A percentile compares a stretch with the other conserved stretches of the same genome.
phyloP scores from a whole-genome alignment of 2,797 vertebrate species.

The Rhincodon typus region DNA sequence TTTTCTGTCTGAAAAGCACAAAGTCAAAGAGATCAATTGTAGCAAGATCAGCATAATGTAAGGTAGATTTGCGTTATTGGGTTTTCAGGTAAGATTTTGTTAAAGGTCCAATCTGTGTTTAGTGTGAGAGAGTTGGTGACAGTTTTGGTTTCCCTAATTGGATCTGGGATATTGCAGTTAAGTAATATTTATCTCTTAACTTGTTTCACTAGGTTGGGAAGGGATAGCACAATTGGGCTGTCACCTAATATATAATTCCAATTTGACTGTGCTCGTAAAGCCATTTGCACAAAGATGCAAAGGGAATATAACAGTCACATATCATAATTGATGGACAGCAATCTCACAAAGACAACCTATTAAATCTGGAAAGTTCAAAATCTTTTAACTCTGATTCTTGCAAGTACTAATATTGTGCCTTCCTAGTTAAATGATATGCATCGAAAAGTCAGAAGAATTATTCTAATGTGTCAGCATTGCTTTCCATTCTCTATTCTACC shows the following conservation, averaged over 20 bases:
- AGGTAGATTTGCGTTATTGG: background rate
- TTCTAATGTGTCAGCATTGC: background rate
- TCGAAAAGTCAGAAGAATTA: background rate
- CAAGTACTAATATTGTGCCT: background rate
- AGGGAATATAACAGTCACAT: background rate
- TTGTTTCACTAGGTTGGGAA: too few relatives aligned
- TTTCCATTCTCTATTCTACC: background rate
- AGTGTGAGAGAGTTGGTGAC: background rate
- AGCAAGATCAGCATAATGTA: background rate
- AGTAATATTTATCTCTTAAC: background rate
- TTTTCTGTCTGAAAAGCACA: background rate
- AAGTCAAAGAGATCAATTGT: background rate
- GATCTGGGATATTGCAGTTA: background rate
- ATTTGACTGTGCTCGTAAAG: background rate
- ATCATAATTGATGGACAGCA: background rate
- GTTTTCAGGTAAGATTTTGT: background rate
- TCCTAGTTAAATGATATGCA: background rate
- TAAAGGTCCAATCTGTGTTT: background rate
- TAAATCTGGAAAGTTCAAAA: background rate
- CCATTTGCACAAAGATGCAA: background rate
- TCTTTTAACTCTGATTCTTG: background rate
- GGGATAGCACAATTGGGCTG: background rate
- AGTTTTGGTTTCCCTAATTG: background rate
- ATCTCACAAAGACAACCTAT: background rate
- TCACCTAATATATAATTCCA: background rate